phyloP scores from a whole-genome alignment of 2,113 vertebrate species.

The Phrynosoma blainvillii region DNA sequence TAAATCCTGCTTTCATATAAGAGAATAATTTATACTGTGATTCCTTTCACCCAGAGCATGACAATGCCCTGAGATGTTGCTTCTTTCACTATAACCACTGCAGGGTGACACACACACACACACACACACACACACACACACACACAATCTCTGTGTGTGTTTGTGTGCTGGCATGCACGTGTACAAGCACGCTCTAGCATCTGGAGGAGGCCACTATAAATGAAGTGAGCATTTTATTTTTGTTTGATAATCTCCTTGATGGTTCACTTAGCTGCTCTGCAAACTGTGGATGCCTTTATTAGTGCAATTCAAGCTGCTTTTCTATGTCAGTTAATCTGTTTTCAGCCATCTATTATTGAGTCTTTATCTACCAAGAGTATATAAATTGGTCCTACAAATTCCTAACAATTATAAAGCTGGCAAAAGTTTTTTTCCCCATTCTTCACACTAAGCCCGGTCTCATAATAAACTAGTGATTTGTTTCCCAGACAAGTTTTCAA shows the following conservation, averaged over 20 bases:
- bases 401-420: rapidly evolving
- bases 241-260: not conserved
- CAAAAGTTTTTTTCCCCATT: not conserved
- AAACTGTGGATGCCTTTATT: rapidly evolving
- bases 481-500: not conserved
- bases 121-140: no score
- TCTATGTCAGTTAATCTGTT: not conserved
- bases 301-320: not conserved
- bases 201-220: not conserved
- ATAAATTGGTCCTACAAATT: not conserved
- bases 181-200: not conserved
- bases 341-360: not conserved
- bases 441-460: not conserved
- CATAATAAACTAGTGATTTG: not conserved
- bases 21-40: no score
- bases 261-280: rapidly evolving
- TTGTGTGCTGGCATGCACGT: not conserved
- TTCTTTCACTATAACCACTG: not conserved
- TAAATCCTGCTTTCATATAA: not conserved
- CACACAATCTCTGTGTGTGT: not conserved
- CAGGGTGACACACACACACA: no score
- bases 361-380: rapidly evolving
- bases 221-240: not conserved
- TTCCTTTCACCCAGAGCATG: not conserved
- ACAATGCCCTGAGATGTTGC: not conserved